Percentiles rank a stretch among this genome's conserved stretches.
These are phyloP conservation scores for Phalacrocorax aristotelis DNA, from an alignment of 2,113 vertebrate genomes.

Conservation along the genomic window DNA sequence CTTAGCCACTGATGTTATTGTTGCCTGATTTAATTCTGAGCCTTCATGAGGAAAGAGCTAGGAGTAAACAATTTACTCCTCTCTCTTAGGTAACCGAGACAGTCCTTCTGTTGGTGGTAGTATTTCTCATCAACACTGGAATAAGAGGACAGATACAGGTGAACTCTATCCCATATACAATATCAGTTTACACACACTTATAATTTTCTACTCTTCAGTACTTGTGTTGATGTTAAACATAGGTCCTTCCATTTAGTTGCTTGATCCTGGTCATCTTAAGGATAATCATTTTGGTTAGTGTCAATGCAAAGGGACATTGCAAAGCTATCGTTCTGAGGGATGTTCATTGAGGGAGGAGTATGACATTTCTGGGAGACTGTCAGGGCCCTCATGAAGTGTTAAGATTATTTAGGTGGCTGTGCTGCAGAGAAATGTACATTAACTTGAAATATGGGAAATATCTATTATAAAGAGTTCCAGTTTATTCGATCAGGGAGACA, in stretches of 20 bases:
- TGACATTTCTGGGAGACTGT: constrained; percentile 56
- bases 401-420: constrained; percentile 44
- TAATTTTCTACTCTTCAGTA: not conserved
- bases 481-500: constrained; percentile 53
- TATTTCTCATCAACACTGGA: not conserved
- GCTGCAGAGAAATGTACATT: constrained; percentile 26
- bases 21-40: not conserved
- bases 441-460: constrained; percentile 51
- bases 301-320: constrained; percentile 32
- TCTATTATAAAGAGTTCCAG: constrained; percentile 49
- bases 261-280: constrained; percentile 32
- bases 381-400: constrained; percentile 6
- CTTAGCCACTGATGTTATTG: not conserved
- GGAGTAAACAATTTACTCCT: not conserved
- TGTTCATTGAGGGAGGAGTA: constrained; percentile 28
- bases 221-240: constrained; percentile 23
- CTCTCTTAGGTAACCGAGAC: not conserved
- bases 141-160: not conserved
- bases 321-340: constrained; percentile 58
- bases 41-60: not conserved
- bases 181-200: not conserved
- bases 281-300: constrained; percentile 1
- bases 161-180: fast-evolving
- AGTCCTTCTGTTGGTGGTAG: not conserved
- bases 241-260: not conserved